Base-by-base conservation (phyloP, 1,140 invertebrate species). In the Drosophila grimshawi region DNA sequence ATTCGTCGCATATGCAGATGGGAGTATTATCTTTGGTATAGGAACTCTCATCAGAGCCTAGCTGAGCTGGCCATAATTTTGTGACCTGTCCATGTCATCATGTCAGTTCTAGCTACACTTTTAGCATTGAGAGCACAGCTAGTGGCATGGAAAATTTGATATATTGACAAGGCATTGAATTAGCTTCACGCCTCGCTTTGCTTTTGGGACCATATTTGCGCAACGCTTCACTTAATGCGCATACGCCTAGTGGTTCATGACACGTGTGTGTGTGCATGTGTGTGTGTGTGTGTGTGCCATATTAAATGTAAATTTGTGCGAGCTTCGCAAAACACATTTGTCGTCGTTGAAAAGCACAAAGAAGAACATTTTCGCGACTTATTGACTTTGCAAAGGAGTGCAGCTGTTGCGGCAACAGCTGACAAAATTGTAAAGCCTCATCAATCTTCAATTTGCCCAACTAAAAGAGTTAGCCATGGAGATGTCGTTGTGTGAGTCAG, bases 271-370 rank as follows among this genome's bases (percentile, higher is more conserved):
- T 19, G 4, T 1, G 41, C 4, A 19, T 72, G 55, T 65, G 2
- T 41, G 33, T n/a, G 19, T 72, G 55, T 65, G 2, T 41, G 33
- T n/a, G 19, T 3, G 4, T 4, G 30, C 7, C 83, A 75, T 72
- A 80, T 88, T 80, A 83, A 89, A 89, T 89, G 85, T 73, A 89
- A 89, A 88, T 88, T 80, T 76, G 78, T 65, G 64, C 32, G 49
- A 68, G 64, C 72, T 80, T 86, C 51, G 43, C 41, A 55, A 29
- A 69, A 75, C 74, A 86, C 64, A 71, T 78, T 71, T 32, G 43
- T 64, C 62, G 56, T 19, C 35, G 7, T 2, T 7, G 2, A 37
- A 37, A 37, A 37, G 1, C 5, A 37, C 2, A 43, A 43, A n/a
- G 10, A n/a, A n/a, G 39, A 46, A 74, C 67, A 83, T 77, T 88